Evolutionary conservation across 2,113 vertebrate species (phyloP), one percentile per base, ranked within the genome.

Genomic region (Cebus imitator): DNA sequence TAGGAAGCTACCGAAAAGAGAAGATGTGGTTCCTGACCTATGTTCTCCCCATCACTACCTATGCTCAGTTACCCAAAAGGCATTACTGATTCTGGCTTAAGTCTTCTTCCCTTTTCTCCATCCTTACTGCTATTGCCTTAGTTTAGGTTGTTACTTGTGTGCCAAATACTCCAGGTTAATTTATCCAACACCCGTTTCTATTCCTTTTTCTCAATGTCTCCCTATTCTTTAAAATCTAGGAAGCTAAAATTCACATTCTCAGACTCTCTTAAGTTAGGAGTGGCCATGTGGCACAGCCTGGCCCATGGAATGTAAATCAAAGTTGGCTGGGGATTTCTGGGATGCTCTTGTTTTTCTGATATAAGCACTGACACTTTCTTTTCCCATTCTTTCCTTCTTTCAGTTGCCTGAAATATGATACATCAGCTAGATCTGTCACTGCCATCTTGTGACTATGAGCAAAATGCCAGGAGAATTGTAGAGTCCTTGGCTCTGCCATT

Each of bases 1-100:
- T 58, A 73, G 90, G 57, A 96, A 50, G 50, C 79, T 70, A 84
- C 95, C 82, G 66, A 94, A 92, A 87, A 96, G 57, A 68, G 66
- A 64, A 89, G 87, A 64, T 3, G 14, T 70, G n/a, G 79, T 21
- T 70, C 84, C 87, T 87, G 80, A 84, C 76, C 55, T 55, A 2
- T 20, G 35, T 40, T 50, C 75, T 81, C 18, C 30, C 50, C 11
- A 20, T 88, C 45, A 85, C 84, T 35, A 64, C 52, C 64, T 55
- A 61, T 17, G 20, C 40, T 87, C 45, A 55, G 30, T 83, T 93
- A 43, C 27, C 82, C 90, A 78, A 55, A 87, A 64, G 92, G 11
- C 64, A 7, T 27, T 58, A n/a, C 7, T 23, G 35, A 40, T 48
- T 81, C 30, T 21, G 23, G 32, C 66, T 86, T 92, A 23, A 14